Evolutionary conservation across 2,113 vertebrate species (phyloP).

Genomic region (Sebastes fasciatus): DNA sequence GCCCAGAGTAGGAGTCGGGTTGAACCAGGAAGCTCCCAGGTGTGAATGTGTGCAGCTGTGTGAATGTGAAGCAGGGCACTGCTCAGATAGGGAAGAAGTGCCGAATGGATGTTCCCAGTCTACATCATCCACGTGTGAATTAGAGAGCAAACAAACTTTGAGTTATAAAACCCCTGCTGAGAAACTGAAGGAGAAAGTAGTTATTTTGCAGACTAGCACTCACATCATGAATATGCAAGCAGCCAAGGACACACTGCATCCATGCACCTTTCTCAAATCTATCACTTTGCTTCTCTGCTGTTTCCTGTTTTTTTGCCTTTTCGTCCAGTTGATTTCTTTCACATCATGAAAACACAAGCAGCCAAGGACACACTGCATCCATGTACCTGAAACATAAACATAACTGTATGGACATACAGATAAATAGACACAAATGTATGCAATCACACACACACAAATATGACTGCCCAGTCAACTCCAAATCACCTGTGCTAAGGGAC

Average conservation of each 20-base stretch:
- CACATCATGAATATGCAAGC: no score
- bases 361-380: background rate
- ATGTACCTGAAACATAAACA: background rate
- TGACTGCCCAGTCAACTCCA: background rate
- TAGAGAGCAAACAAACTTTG: conserved; percentile 10
- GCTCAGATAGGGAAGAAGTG: background rate
- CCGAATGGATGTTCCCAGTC: background rate
- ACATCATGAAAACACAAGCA: no score
- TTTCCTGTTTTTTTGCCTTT: no score
- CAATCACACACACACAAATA: background rate
- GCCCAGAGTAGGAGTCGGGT: background rate
- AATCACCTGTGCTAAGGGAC: background rate
- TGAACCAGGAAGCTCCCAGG: conserved; percentile 27
- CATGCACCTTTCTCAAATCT: background rate
- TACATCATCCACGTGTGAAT: conserved; percentile 17
- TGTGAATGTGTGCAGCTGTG: background rate
- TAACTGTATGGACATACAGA: background rate
- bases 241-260: background rate
- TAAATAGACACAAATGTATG: background rate
- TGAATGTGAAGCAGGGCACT: background rate
- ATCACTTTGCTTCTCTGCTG: no score
- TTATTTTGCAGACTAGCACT: no score
- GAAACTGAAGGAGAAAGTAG: conserved; percentile 2
- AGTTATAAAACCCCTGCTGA: conserved; percentile 20
- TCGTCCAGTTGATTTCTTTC: no score